Evolutionary conservation across 2,888 invertebrate species (phyloP), one percentile per base, ranked within the genome.

Genomic region (Polylopha cassiicola): DNA sequence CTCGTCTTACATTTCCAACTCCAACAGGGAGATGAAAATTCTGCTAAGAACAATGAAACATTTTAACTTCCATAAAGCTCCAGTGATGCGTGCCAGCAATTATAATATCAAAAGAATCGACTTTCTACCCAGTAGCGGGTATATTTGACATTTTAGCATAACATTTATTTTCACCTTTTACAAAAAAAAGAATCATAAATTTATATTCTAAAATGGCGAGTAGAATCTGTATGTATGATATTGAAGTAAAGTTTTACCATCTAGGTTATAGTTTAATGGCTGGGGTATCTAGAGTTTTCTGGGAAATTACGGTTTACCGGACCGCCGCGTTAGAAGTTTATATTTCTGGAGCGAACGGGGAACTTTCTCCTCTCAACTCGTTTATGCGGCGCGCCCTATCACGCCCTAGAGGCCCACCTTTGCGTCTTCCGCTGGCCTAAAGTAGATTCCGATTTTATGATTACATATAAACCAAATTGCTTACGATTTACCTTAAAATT

Each of bases 361-460:
- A 76, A 76, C 61, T 78, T 78, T 65, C 50, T 51, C 58, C 47
- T 56, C 60, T 56, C 61, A 58, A 68, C 70, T 72, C 73, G 67
- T 73, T 75, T 72, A 65, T 59, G 64, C 57, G 55, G 65, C 54
- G 48, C 48, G 53, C 48, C 58, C 56, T 68, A 76, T 68, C 59
- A 64, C 65, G 53, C 77, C 77, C 74, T 47, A 46, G 76, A 73
- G 77, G 64, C 65, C 69, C 64, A 65, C 64, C 66, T 68, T 20
- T 16, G 37, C 42, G 42, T 26, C 63, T 59, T 59, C 64, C 62
- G 63, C 54, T 50, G 52, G 46, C 55, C 55, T 58, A 36, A 28
- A 41, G 44, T 37, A 39, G 43, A 42, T 47, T 42, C 27, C 29
- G 38, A 37, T 42, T 11, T 18, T 15, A 41, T 36, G 26, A 20